Conservation (phyloP, 1,140 invertebrate genomes). For the Bombyx mori region ASM3026992v2 NC_085133.1:9675501-9676000, state of each 20-base stretch:
- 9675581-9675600: no score
- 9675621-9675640: no score
- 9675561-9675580: no score
- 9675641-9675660: no score
- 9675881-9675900: conserved; percentile 36
- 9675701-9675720: no score
- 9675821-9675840: conserved; percentile 31
- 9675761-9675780: conserved; percentile 40
- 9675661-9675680: no score
- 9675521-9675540: no score
- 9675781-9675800: conserved; percentile 29
- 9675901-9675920: conserved; percentile 36
- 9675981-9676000: conserved; percentile 35
- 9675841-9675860: conserved; percentile 30
- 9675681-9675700: no score
- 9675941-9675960: conserved; percentile 36
- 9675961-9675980: conserved; percentile 37
- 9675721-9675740: conserved; percentile 46
- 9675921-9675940: conserved; percentile 39
- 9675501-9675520: no score
- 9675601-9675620: no score
- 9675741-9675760: conserved; percentile 42
- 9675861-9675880: conserved; percentile 38
- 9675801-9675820: conserved; percentile 26
- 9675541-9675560: no score